Percentiles rank a stretch among this genome's conserved stretches.
Evolutionary conservation across 2,888 invertebrate species (phyloP).

Genomic region (Physocephala rufipes): DNA sequence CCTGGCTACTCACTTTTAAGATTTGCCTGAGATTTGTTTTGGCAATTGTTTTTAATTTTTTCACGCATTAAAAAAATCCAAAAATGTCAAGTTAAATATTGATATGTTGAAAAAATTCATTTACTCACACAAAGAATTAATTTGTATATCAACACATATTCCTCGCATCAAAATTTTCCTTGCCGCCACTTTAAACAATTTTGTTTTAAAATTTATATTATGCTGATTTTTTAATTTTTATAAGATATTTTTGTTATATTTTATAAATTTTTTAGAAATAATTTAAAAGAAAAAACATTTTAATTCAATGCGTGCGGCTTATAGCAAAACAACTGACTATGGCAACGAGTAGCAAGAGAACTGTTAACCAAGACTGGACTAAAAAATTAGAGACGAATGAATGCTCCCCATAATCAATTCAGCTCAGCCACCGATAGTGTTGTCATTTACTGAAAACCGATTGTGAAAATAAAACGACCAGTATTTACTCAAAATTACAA

Average conservation of each 20-base stretch:
- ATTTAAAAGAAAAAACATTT: conserved; percentile 60
- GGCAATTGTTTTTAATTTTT: conserved; percentile 57
- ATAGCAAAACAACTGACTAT: conserved; percentile 62
- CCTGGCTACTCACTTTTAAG: conserved; percentile 59
- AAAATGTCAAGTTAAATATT: conserved; percentile 53
- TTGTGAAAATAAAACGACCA: neutral
- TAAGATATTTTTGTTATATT: conserved; percentile 58
- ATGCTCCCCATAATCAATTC: conserved; percentile 17
- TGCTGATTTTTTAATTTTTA: conserved; percentile 56
- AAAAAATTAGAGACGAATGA: conserved; percentile 49
- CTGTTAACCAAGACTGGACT: conserved; percentile 58
- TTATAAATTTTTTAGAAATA: conserved; percentile 54
- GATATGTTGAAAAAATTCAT: conserved; percentile 52
- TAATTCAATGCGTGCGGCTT: conserved; percentile 59
- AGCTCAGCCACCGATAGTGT: conserved; percentile 16
- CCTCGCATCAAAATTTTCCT: conserved; percentile 1
- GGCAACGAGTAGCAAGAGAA: conserved; percentile 62
- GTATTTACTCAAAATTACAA: neutral
- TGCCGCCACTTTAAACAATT: conserved; percentile 47
- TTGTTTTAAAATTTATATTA: conserved; percentile 52
- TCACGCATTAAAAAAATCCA: conserved; percentile 46
- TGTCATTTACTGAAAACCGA: conserved; percentile 3
- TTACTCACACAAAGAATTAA: conserved; percentile 52
- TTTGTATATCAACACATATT: conserved; percentile 7
- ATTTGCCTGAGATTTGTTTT: conserved; percentile 61